Conservation (phyloP, 2,113 vertebrate species). For the Oxyruncus cristatus region DNA sequence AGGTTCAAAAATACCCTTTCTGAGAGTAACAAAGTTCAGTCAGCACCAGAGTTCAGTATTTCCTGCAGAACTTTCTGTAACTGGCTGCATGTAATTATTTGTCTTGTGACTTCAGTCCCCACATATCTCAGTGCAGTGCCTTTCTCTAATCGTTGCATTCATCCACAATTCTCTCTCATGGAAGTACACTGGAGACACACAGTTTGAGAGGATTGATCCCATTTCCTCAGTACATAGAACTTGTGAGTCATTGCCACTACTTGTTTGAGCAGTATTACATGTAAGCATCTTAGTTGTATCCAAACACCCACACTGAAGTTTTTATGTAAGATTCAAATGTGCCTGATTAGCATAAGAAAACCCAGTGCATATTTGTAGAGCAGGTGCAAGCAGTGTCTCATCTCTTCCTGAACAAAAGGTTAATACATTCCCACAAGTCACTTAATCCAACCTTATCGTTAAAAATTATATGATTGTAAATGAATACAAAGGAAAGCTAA, state of each 20-base stretch:
- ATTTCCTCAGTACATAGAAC: not conserved
- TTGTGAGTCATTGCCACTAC: slow-evolving; percentile 31
- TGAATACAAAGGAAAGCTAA: not conserved
- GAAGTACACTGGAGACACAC: not conserved
- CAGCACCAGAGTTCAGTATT: not conserved
- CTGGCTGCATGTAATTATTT: not conserved
- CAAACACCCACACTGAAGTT: slow-evolving; percentile 36
- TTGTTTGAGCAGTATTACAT: slow-evolving; percentile 36
- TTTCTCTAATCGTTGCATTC: not conserved
- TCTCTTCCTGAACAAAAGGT: slow-evolving; percentile 56
- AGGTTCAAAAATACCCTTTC: not conserved
- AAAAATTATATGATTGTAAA: not conserved
- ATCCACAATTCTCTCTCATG: not conserved
- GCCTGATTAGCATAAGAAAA: slow-evolving; percentile 60
- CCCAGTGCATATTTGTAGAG: slow-evolving; percentile 19
- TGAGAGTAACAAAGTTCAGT: not conserved
- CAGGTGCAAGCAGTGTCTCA: slow-evolving; percentile 52
- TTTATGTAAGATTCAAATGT: slow-evolving; percentile 57
- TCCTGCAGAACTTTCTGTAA: not conserved
- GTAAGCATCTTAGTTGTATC: slow-evolving; percentile 50
- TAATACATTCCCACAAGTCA: slow-evolving; percentile 31
- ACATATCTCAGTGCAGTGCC: not conserved
- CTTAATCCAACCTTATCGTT: slow-evolving; percentile 9
- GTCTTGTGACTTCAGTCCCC: not conserved
- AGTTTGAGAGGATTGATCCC: not conserved